Evolutionary conservation across 2,113 vertebrate species (phyloP), one percentile per base, ranked within the genome.

Genomic region (Falco punctatus): DNA sequence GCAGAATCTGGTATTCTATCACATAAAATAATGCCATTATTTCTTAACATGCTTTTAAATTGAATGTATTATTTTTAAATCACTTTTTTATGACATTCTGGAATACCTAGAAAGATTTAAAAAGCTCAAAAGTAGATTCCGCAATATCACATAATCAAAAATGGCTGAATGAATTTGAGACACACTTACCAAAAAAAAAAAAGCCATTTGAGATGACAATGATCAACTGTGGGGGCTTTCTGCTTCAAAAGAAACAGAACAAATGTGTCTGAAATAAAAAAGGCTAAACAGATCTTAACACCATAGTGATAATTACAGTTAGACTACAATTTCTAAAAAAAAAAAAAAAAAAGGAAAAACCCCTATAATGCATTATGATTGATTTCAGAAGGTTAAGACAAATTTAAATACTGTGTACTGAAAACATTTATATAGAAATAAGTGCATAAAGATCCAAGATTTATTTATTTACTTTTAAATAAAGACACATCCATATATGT

Each of bases 1-100:
- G 30, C 26, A 95, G 87, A 90, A 85, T 94, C 38, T 80, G 24
- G 23, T 90, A 95, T 91, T 91, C 44, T 89, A 75, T 65, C 81
- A 73, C 33, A 90, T 64, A 80, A 94, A 97, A 91, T 92, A 90
- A 94, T 86, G 49, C 7, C 62, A 77, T 94, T 92, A 92, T 91
- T 90, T 86, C 84, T 90, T 94, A 94, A 90, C 13, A 48, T 73
- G 70, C 32, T 62, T 95, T 86, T 52, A 80, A 94, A 92, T 77
- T 14, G 8, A 70, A 83, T 48, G 11, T 65, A 57, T 84, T 86
- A 81, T 89, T 94, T 70, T 91, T 30, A 86, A 92, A 94, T 88
- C 8, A 91, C 30, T 26, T 94, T 84, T 87, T 82, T 46, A 92
- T 89, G 1, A 65, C 83, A 62, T 64, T 85, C 57, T 86, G 81